These are phyloP conservation scores for Endomychus coccineus DNA, from an alignment of 2,888 invertebrate genomes.

Conservation along the genomic window DNA sequence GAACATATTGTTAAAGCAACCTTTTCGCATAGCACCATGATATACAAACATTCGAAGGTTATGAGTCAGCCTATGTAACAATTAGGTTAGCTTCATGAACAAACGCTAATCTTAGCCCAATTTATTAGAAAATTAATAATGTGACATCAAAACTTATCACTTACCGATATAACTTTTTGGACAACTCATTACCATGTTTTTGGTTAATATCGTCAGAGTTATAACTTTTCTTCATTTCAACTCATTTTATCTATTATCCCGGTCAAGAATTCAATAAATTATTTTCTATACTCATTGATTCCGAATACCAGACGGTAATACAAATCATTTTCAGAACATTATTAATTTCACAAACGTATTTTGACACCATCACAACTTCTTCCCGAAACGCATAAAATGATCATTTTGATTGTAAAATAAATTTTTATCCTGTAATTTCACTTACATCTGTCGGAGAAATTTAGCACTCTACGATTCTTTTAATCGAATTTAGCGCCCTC, in stretches of 20 bases:
- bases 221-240: slow-evolving; percentile 51
- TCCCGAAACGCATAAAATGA: slow-evolving; percentile 35
- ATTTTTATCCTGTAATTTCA: slow-evolving; percentile 22
- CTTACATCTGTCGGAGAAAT: slow-evolving; percentile 28
- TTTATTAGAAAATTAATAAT: too few relatives aligned
- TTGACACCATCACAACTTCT: slow-evolving; percentile 44
- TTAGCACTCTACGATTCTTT: slow-evolving; percentile 25
- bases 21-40: too few relatives aligned
- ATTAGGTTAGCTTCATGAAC: too few relatives aligned
- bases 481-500: not conserved
- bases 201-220: slow-evolving; percentile 48
- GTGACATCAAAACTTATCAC: slow-evolving; percentile 19
- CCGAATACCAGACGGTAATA: slow-evolving; percentile 31
- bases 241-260: slow-evolving; percentile 44
- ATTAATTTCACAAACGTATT: slow-evolving; percentile 38
- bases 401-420: slow-evolving; percentile 28
- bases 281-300: slow-evolving; percentile 32
- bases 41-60: too few relatives aligned
- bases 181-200: slow-evolving; percentile 49
- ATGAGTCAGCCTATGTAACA: too few relatives aligned
- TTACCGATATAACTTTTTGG: slow-evolving; percentile 52
- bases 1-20: too few relatives aligned
- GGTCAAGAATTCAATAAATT: slow-evolving; percentile 44
- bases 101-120: too few relatives aligned
- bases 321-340: slow-evolving; percentile 41